Conservation (phyloP, 92 coral and sea anemone genomes). For the Siderastrea radians region DNA sequence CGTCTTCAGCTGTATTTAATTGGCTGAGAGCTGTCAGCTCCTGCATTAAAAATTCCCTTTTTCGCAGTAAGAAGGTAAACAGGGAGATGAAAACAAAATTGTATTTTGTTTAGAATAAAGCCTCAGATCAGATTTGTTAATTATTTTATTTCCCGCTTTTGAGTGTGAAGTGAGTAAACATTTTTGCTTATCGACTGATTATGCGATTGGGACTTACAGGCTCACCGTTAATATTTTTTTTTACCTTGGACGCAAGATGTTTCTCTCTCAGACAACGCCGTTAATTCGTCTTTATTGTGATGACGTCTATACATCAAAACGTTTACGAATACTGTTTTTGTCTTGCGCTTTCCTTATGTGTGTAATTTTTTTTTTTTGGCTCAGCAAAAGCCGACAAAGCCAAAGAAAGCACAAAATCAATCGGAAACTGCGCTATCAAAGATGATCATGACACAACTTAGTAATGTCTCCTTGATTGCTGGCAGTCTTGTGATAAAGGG, state of each 20-base stretch:
- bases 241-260: no score
- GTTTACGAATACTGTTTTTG: no score
- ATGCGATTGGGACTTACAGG: no score
- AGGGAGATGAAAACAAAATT: not conserved
- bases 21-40: constrained; percentile 3
- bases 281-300: no score
- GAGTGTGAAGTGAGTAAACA: not conserved
- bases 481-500: not conserved
- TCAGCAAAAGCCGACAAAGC: no score
- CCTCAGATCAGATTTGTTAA: not conserved
- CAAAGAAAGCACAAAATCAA: no score
- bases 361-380: no score
- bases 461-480: not conserved
- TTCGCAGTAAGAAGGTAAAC: constrained; percentile 1
- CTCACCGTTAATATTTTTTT: no score
- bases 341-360: no score
- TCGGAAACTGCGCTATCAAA: not conserved
- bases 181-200: no score
- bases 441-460: not conserved
- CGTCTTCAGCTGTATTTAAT: constrained; percentile 1
- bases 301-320: no score
- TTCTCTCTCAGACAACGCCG: no score
- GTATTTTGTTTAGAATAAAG: not conserved
- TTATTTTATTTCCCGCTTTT: not conserved
- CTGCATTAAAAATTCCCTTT: not conserved